phyloP scores from a whole-genome alignment of 2,888 invertebrate species.

The Gryllus longicercus region DNA sequence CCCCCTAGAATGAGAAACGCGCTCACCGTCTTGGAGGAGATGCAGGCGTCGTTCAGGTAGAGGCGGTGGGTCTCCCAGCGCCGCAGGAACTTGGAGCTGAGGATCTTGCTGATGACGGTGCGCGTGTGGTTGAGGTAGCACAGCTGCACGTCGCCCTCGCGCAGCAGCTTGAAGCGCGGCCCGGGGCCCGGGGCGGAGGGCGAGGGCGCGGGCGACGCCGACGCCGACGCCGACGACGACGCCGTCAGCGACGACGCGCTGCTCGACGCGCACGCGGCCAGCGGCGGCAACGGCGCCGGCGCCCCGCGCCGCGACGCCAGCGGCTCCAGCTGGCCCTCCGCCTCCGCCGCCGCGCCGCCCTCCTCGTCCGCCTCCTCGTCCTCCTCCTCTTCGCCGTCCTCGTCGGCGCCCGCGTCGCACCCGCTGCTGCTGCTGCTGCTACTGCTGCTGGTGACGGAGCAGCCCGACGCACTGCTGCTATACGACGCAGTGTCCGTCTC shows the following conservation, averaged over 20 bases:
- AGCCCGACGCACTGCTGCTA: neutral
- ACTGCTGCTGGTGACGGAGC: neutral
- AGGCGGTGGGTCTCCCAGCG: slow-evolving; percentile 76
- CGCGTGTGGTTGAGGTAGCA: slow-evolving; percentile 74
- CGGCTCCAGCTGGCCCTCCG: slow-evolving; percentile 25
- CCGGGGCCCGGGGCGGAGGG: slow-evolving; percentile 43
- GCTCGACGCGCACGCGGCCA: slow-evolving; percentile 24
- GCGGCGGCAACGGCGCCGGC: slow-evolving; percentile 3
- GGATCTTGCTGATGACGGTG: slow-evolving; percentile 73
- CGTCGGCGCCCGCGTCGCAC: neutral
- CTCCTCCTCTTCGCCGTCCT: neutral
- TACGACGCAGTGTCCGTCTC: slow-evolving; percentile 1
- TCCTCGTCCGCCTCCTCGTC: neutral
- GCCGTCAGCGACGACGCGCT: slow-evolving; percentile 23
- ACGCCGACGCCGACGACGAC: slow-evolving; percentile 21
- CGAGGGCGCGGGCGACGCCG: slow-evolving; percentile 17
- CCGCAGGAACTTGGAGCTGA: slow-evolving; percentile 71
- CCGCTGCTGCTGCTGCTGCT: neutral
- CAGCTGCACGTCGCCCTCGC: slow-evolving; percentile 68
- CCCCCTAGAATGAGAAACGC: neutral
- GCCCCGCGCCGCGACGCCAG: neutral
- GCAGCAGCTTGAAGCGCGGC: slow-evolving; percentile 65
- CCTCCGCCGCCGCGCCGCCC: slow-evolving; percentile 22
- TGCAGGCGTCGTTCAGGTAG: slow-evolving; percentile 62
- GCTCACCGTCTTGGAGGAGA: slow-evolving; percentile 70